Percentiles rank a stretch among this genome's conserved stretches.
Evolutionary conservation across 1,140 invertebrate species (phyloP).

Genomic region (Potamilus streckersoni): DNA sequence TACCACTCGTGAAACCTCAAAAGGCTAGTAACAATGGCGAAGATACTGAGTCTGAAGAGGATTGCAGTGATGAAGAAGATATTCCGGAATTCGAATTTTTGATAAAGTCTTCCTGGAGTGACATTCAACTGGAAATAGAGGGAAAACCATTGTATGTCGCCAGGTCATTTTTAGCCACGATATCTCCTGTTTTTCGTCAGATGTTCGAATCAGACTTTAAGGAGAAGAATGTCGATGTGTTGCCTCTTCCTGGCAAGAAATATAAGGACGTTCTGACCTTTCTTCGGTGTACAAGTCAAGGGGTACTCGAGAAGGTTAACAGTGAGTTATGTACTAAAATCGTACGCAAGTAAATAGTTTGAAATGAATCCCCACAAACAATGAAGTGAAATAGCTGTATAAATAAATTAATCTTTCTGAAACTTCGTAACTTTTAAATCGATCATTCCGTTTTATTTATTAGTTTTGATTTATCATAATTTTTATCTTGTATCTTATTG

Average conservation of each 20-base stretch:
- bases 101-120: neutral
- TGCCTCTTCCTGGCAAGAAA: constrained; percentile 11
- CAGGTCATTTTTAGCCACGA: constrained; percentile 1
- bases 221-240: constrained; percentile 3
- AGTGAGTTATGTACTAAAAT: neutral
- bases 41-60: too few relatives aligned
- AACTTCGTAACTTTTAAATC: too few relatives aligned
- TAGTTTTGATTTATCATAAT: too few relatives aligned
- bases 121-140: constrained; percentile 13
- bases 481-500: too few relatives aligned
- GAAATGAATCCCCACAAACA: too few relatives aligned
- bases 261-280: neutral
- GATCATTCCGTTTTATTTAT: too few relatives aligned
- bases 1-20: too few relatives aligned
- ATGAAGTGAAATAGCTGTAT: too few relatives aligned
- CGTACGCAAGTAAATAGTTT: too few relatives aligned
- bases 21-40: too few relatives aligned
- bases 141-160: neutral
- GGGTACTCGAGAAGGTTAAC: neutral
- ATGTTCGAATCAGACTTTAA: constrained; percentile 12
- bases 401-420: too few relatives aligned
- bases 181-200: constrained; percentile 15
- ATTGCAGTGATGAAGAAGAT: too few relatives aligned
- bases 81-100: neutral
- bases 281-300: constrained; percentile 6